Conservation (phyloP, 2,113 vertebrate genomes). For the Triplophysa rosa region DNA sequence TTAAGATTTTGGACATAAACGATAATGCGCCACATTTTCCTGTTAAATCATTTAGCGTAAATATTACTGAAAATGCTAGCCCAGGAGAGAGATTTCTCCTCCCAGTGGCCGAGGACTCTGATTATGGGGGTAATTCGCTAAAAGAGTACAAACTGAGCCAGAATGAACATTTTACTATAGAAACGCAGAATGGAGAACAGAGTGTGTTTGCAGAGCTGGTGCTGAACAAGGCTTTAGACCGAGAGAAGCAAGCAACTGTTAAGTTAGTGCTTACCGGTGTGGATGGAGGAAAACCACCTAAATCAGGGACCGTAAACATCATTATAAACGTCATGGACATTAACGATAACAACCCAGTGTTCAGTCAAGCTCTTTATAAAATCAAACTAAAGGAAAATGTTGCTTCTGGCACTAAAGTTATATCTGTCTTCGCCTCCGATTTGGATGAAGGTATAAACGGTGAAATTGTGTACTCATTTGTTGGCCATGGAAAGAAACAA, state of each 20-base stretch:
- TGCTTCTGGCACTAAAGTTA: conserved; percentile 50
- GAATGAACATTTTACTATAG: conserved; percentile 73
- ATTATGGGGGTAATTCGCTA: conserved; percentile 65
- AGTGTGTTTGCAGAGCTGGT: conserved; percentile 56
- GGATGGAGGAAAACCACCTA: conserved; percentile 63
- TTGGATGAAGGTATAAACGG: conserved; percentile 62
- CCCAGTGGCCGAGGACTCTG: conserved; percentile 66
- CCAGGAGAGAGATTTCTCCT: conserved; percentile 66
- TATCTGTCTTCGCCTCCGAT: conserved; percentile 63
- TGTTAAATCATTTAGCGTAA: conserved; percentile 40
- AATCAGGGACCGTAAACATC: conserved; percentile 46
- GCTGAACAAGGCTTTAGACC: conserved; percentile 61
- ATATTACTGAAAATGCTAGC: conserved; percentile 60
- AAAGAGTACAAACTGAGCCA: conserved; percentile 68
- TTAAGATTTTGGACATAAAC: conserved; percentile 73
- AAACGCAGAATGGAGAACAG: conserved; percentile 52
- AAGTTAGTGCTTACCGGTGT: conserved; percentile 53
- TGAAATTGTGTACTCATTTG: conserved; percentile 14
- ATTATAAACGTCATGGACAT: conserved; percentile 54
- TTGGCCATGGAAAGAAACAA: background rate
- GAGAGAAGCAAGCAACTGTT: conserved; percentile 58
- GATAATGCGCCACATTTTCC: conserved; percentile 71
- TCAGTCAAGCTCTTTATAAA: conserved; percentile 55
- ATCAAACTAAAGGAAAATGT: conserved; percentile 51
- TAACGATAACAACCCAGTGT: conserved; percentile 61